Percentiles rank a stretch among this genome's conserved stretches.
These are phyloP conservation scores for Distichodus sexfasciatus DNA, from an alignment of 2,797 vertebrate species.

Conservation along the genomic window DNA sequence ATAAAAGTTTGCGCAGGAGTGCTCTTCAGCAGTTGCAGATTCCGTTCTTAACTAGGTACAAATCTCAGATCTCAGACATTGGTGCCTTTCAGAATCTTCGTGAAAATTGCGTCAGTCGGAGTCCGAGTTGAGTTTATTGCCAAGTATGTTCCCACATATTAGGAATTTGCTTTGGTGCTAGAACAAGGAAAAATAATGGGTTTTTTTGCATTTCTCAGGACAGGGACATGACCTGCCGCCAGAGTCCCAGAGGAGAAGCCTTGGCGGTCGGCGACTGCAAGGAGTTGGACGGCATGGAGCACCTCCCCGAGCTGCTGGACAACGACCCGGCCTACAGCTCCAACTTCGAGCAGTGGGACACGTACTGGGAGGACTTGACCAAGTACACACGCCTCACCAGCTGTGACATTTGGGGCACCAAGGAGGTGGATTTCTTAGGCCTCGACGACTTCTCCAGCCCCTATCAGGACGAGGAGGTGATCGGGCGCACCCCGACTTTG, in stretches of 20 bases:
- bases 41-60: too few species aligned
- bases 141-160: too few species aligned
- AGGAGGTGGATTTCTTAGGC: conserved; percentile 97
- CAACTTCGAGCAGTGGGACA: conserved; percentile 98
- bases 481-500: conserved; percentile 91
- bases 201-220: conserved; percentile 81
- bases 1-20: too few species aligned
- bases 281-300: conserved; percentile 88
- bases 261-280: conserved; percentile 84
- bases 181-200: too few species aligned
- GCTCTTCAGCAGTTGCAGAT: too few species aligned
- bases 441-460: conserved; percentile 97
- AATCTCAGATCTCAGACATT: too few species aligned
- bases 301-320: conserved; percentile 86
- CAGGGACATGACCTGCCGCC: conserved; percentile 91
- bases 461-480: conserved; percentile 97
- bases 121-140: too few species aligned
- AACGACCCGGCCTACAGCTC: conserved; percentile 85
- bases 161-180: too few species aligned
- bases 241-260: conserved; percentile 89
- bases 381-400: conserved; percentile 96
- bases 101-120: too few species aligned
- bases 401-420: conserved; percentile 99
- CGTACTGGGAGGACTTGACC: conserved; percentile 98
- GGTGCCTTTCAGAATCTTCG: too few species aligned